These are phyloP conservation scores for Liopterus haemorrhoidalis DNA, from an alignment of 2,888 invertebrate species.

Conservation along the genomic window DNA sequence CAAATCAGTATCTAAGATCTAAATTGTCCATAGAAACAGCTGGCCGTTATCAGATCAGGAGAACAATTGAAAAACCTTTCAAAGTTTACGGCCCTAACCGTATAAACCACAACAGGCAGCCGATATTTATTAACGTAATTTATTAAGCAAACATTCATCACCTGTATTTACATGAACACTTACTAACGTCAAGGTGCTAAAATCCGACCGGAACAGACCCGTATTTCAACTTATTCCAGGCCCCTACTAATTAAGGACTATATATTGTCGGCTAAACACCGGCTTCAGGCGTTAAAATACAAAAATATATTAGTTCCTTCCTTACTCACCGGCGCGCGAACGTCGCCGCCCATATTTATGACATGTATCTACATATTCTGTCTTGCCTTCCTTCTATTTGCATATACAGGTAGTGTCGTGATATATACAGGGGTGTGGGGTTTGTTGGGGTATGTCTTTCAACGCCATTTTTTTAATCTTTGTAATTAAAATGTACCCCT, in stretches of 20 bases:
- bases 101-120: too few relatives aligned
- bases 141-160: too few relatives aligned
- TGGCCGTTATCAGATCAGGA: too few relatives aligned
- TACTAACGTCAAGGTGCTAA: constrained; percentile 12
- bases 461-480: neutral
- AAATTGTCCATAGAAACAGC: too few relatives aligned
- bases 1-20: too few relatives aligned
- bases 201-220: constrained; percentile 14
- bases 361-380: constrained; percentile 44
- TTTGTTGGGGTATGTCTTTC: neutral
- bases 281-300: constrained; percentile 44
- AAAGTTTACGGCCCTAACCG: too few relatives aligned
- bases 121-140: too few relatives aligned
- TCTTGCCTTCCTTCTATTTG: constrained; percentile 3
- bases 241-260: constrained; percentile 44
- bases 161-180: neutral
- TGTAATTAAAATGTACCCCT: constrained; percentile 5
- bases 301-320: constrained; percentile 45
- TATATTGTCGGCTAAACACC: constrained; percentile 46
- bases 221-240: constrained; percentile 18
- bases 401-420: neutral
- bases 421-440: neutral
- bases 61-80: too few relatives aligned
- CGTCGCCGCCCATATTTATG: constrained; percentile 37
- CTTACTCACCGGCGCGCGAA: constrained; percentile 24